A percentile compares a stretch with the other conserved stretches of the same genome.
phyloP scores from a whole-genome alignment of 2,797 vertebrate species.

The Pteronotus mesoamericanus region DNA sequence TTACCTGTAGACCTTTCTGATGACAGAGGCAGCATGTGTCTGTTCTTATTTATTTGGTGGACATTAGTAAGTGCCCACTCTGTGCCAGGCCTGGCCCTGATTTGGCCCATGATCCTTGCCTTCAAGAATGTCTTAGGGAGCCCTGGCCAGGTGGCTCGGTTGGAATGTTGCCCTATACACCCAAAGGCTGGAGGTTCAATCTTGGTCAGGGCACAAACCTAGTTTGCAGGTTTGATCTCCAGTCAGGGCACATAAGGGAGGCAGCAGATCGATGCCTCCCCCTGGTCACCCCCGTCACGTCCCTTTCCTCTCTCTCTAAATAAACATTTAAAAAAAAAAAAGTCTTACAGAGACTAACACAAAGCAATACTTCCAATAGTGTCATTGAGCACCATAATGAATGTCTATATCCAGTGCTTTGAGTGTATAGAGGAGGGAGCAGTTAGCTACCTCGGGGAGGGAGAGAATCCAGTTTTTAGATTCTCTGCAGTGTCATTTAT shows the following conservation, averaged over 20 bases:
- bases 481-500: neutral
- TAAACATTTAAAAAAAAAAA: neutral
- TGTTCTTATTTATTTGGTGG: neutral
- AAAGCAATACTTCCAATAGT: neutral
- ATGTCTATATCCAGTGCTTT: neutral
- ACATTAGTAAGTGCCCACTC: neutral
- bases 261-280: neutral
- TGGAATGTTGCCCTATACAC: neutral
- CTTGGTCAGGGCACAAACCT: too few species aligned
- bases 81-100: neutral
- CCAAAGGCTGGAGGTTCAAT: neutral
- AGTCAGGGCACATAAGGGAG: neutral
- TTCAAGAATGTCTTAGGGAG: neutral
- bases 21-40: neutral
- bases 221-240: too few species aligned
- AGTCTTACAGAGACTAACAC: neutral
- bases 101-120: neutral
- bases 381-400: neutral
- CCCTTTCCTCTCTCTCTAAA: neutral
- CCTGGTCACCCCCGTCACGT: neutral
- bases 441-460: neutral
- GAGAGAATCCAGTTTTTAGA: neutral
- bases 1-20: neutral
- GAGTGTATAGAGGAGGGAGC: neutral
- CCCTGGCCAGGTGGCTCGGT: neutral